phyloP scores from a whole-genome alignment of 2,888 invertebrate genomes.

The Drosophila setosimentum region DNA sequence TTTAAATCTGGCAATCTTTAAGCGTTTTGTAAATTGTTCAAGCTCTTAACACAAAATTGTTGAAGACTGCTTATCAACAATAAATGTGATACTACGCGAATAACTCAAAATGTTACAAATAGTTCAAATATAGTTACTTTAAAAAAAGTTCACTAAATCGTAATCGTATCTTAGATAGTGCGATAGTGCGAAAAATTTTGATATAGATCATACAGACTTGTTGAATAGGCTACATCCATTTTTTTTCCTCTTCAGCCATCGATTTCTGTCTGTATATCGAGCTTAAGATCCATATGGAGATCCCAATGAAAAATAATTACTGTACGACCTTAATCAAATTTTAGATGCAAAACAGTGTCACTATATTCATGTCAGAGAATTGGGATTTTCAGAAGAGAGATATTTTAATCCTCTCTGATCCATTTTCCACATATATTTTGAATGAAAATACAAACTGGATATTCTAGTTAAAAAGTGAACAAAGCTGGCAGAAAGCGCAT shows the following conservation, averaged over 20 bases:
- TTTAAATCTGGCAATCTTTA: constrained; percentile 37
- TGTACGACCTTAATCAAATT: background rate
- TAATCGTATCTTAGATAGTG: background rate
- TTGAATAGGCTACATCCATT: background rate
- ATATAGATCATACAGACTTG: background rate
- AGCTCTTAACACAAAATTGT: constrained; percentile 3
- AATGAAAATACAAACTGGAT: constrained; percentile 7
- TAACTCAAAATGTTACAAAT: background rate
- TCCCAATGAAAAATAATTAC: background rate
- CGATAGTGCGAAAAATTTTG: background rate
- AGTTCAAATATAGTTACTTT: background rate
- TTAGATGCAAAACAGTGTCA: background rate
- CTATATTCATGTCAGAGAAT: background rate
- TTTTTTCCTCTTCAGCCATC: background rate
- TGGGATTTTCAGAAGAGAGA: background rate
- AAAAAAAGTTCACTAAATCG: background rate
- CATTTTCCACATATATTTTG: background rate
- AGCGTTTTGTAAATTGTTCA: constrained; percentile 30
- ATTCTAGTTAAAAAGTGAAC: background rate
- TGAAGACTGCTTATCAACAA: constrained; percentile 4
- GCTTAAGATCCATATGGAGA: background rate
- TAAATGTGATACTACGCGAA: background rate
- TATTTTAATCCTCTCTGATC: background rate
- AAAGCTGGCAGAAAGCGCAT: background rate
- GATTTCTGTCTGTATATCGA: background rate